Conservation (phyloP, 92 coral and sea anemone species). For the Phenganax subtilis region DNA sequence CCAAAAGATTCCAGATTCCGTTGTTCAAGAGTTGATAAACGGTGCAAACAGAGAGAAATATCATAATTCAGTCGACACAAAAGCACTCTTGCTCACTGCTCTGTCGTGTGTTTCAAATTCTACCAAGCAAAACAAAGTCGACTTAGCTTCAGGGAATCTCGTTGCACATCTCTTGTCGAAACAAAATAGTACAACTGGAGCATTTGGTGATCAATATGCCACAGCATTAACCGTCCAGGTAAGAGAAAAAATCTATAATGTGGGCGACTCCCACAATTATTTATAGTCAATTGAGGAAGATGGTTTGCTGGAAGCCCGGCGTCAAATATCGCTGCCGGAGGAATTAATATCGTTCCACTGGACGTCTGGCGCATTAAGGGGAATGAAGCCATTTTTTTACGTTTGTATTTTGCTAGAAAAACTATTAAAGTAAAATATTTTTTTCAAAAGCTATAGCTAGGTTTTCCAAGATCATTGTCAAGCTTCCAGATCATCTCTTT, state of each 20-base stretch:
- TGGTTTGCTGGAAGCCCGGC: too few relatives aligned
- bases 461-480: too few relatives aligned
- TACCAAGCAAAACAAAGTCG: neutral
- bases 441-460: too few relatives aligned
- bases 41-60: neutral
- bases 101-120: constrained; percentile 53
- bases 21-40: neutral
- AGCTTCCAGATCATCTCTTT: too few relatives aligned
- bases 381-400: too few relatives aligned
- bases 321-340: too few relatives aligned
- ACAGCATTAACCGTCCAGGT: constrained; percentile 50
- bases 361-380: too few relatives aligned
- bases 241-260: neutral
- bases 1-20: constrained; percentile 2
- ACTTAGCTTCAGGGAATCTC: constrained; percentile 12
- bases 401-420: too few relatives aligned
- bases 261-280: too few relatives aligned
- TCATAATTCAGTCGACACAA: constrained; percentile 45
- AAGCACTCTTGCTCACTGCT: constrained; percentile 54
- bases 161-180: constrained; percentile 33
- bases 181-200: constrained; percentile 45
- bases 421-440: too few relatives aligned
- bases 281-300: too few relatives aligned
- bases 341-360: too few relatives aligned
- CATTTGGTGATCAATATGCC: constrained; percentile 58